A percentile compares a stretch with the other conserved stretches of the same genome.
Evolutionary conservation across 2,113 vertebrate genomes (phyloP).

Genomic region (Manacus vitellinus): DNA sequence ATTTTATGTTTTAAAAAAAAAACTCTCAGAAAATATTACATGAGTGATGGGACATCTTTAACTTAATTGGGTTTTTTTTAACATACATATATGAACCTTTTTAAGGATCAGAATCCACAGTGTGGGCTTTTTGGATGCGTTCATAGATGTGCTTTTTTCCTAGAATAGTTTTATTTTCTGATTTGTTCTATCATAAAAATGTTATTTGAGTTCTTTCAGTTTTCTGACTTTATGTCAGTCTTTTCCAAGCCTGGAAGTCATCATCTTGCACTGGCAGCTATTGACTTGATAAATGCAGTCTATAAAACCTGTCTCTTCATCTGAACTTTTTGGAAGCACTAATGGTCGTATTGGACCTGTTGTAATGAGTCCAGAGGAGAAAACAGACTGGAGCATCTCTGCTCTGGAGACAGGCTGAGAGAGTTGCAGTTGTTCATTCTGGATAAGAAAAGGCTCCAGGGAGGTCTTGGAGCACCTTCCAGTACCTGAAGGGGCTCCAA

Average conservation of each 20-base stretch:
- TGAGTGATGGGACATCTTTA: not conserved
- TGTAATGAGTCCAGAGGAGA: not conserved
- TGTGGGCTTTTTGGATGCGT: not conserved
- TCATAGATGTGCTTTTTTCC: not conserved
- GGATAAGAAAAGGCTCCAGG: not conserved
- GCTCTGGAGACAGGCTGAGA: not conserved
- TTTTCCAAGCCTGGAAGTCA: not conserved
- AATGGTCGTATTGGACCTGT: not conserved
- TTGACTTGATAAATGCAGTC: not conserved
- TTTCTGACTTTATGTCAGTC: not conserved
- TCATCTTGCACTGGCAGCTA: not conserved
- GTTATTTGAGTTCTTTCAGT: not conserved
- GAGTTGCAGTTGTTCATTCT: not conserved
- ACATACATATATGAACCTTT: not conserved
- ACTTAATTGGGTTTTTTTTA: not conserved
- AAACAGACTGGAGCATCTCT: not conserved
- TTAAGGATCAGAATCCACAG: not conserved
- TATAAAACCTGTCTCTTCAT: not conserved
- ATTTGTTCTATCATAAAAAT: not conserved
- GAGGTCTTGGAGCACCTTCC: not conserved
- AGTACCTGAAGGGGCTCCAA: not conserved
- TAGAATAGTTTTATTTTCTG: not conserved
- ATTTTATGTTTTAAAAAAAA: fast-evolving
- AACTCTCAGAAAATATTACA: not conserved
- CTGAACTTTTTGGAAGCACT: not conserved